Percentiles rank a stretch among this genome's conserved stretches.
These are phyloP conservation scores for Axis porcinus DNA, from an alignment of 2,113 vertebrate species.

Conservation along the genomic window DNA sequence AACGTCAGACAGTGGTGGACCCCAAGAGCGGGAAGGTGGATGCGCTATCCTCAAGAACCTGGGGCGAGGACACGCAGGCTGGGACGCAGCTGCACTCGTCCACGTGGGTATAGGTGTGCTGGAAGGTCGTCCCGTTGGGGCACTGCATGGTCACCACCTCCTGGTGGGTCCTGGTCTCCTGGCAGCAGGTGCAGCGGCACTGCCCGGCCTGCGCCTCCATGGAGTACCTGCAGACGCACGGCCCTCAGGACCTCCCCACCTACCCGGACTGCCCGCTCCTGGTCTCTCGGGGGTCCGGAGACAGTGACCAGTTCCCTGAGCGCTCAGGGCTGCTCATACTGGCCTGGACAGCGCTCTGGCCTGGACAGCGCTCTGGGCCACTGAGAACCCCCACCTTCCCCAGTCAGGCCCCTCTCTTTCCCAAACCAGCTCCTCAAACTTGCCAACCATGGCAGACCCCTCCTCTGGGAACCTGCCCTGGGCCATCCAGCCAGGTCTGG, in stretches of 20 bases:
- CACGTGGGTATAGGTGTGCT: slow-evolving; percentile 77
- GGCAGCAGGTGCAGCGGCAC: slow-evolving; percentile 87
- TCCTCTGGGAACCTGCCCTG: background rate
- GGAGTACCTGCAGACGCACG: slow-evolving; percentile 83
- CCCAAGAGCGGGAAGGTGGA: accelerated
- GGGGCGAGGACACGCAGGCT: background rate
- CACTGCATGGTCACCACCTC: slow-evolving; percentile 83
- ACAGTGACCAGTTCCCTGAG: background rate
- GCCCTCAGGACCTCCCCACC: background rate
- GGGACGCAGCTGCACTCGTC: slow-evolving; percentile 82
- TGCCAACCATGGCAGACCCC: background rate
- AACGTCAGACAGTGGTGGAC: accelerated
- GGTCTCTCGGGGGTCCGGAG: background rate
- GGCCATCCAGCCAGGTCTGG: background rate
- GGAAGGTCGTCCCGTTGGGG: slow-evolving; percentile 71
- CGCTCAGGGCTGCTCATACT: accelerated
- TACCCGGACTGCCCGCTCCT: accelerated
- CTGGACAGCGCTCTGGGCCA: accelerated
- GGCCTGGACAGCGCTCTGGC: accelerated
- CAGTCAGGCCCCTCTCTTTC: background rate
- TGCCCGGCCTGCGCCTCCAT: slow-evolving; percentile 78
- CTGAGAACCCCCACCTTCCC: background rate
- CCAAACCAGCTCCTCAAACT: too few relatives aligned
- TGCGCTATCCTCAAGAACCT: accelerated
- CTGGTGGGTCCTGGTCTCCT: slow-evolving; percentile 76